Base-by-base conservation (phyloP, 2,113 vertebrate genomes). In the Gobio gobio region DNA sequence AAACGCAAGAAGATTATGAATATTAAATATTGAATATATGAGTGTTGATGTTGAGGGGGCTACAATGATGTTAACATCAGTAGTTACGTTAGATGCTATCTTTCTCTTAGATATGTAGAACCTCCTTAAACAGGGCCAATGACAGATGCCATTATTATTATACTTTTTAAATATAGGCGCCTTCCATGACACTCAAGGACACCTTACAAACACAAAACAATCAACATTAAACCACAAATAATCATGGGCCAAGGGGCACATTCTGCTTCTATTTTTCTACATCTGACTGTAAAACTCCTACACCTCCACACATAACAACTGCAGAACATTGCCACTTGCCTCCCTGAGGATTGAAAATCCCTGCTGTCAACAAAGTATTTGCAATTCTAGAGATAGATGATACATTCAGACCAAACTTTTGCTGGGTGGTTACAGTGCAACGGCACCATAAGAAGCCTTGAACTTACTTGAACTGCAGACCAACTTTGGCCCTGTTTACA, bases 361-460 rank as follows among this genome's bases (percentile, higher is more conserved):
- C 78, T 49, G 43, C 58, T 80, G 59, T 64, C 59, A 80, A 79
- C 77, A 79, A 79, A 59, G 59, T 33, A 63, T 80, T 80, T 64
- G 40, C 78, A 63, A 45, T 63, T 80, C 56, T 63, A 43, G 58
- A 47, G 59, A 63, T 20, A 59, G 29, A 78, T 43, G 29, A 47
- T n/a, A 59, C 43, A 43, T 61, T 22, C 33, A 59, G 54, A n/a
- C 36, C 16, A 3, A 43, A 78, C 33, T 40, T 78, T 14, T 59
- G 20, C 49, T 59, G 10, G 49, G 10, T 78, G 29, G 54, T 14
- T 78, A 78, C 29, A 22, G 9, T 36, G 49, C 74, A 59, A 47
- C 26, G 8, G 22, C n/a, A 18, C 16, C 8, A 47, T 18, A 26
- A 63, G 24, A 36, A 63, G 14, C 14, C 14, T 63, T 80, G n/a